Conservation (phyloP, 2,888 invertebrate species). For the Oegoconia quadripuncta region DNA sequence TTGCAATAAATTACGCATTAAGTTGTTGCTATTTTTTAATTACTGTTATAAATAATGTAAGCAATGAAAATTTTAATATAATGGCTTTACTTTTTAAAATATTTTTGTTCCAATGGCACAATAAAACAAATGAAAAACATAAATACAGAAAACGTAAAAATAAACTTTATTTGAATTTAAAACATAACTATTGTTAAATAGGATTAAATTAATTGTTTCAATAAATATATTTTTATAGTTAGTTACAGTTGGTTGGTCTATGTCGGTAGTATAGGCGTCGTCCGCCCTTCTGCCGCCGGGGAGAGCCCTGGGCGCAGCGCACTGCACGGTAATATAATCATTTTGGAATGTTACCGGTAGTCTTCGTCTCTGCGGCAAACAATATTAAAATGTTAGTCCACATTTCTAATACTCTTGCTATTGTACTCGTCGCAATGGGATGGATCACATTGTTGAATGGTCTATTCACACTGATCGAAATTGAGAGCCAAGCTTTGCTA, state of each 20-base stretch:
- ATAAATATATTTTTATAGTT: slow-evolving; percentile 52
- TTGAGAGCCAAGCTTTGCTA: not conserved
- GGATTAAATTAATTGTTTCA: slow-evolving; percentile 41
- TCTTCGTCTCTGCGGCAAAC: slow-evolving; percentile 75
- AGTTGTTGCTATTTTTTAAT: too few relatives aligned
- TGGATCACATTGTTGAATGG: not conserved
- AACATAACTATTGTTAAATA: slow-evolving; percentile 62
- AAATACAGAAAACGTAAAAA: slow-evolving; percentile 72
- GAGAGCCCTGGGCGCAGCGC: slow-evolving; percentile 16
- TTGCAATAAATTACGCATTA: not conserved
- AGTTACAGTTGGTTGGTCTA: slow-evolving; percentile 11
- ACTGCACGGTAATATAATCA: slow-evolving; percentile 43
- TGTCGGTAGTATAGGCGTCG: slow-evolving; percentile 6
- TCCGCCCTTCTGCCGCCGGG: slow-evolving; percentile 2
- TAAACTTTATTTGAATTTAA: slow-evolving; percentile 71
- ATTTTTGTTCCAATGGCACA: too few relatives aligned
- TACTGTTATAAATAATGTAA: not conserved
- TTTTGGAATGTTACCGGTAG: slow-evolving; percentile 74
- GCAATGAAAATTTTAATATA: not conserved
- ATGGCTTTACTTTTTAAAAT: not conserved
- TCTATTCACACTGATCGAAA: slow-evolving; percentile 9
- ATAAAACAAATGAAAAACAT: slow-evolving; percentile 50
- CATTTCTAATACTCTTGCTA: slow-evolving; percentile 8
- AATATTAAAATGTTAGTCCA: slow-evolving; percentile 61
- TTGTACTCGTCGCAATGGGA: not conserved